Evolutionary conservation across 2,113 vertebrate species (phyloP).

Genomic region (Macrotus californicus): DNA sequence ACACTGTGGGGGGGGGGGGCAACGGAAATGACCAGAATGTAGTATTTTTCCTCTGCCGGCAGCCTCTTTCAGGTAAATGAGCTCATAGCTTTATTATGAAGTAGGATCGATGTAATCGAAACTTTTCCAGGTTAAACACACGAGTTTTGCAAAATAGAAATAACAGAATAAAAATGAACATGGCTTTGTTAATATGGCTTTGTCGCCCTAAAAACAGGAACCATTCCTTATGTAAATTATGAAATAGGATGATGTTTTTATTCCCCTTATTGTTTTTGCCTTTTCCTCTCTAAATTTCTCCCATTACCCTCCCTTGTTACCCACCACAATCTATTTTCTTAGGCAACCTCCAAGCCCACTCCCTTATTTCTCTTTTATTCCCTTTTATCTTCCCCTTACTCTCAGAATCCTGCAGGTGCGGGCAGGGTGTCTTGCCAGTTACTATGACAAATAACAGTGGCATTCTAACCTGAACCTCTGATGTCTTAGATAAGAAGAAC

Average conservation of each 20-base stretch:
- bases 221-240: background rate
- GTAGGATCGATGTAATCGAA: background rate
- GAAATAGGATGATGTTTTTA: background rate
- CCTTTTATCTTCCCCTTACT: background rate
- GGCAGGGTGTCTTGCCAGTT: background rate
- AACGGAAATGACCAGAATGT: background rate
- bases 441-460: background rate
- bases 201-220: background rate
- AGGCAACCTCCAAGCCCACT: background rate
- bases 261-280: background rate
- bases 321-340: background rate
- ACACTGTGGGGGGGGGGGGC: background rate
- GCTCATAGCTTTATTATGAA: background rate
- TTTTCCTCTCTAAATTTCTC: background rate
- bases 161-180: background rate
- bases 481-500: background rate
- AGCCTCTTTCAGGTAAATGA: background rate
- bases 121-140: background rate
- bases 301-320: background rate
- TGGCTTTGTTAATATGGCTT: too few species aligned
- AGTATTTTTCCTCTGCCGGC: background rate
- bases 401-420: background rate
- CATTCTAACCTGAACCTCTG: background rate
- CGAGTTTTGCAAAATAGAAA: background rate
- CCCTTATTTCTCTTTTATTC: background rate